These are phyloP conservation scores for Polyploca ridens DNA, from an alignment of 2,888 invertebrate species.

Conservation along the genomic window DNA sequence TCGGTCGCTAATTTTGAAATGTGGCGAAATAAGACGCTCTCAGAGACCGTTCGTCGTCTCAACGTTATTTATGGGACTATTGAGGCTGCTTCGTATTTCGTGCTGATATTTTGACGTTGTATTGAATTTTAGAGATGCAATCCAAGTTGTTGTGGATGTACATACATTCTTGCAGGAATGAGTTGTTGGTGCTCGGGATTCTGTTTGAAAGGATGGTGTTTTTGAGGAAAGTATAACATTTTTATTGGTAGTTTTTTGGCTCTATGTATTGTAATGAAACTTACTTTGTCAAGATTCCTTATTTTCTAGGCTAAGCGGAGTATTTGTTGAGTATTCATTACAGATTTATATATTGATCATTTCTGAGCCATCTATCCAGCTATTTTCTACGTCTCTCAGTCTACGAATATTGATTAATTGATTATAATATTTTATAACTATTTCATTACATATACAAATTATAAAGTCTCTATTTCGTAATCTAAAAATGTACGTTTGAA, in stretches of 20 bases:
- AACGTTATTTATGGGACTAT: slow-evolving; percentile 13
- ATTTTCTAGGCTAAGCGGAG: too few relatives aligned
- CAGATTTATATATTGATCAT: too few relatives aligned
- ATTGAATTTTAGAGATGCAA: slow-evolving; percentile 34
- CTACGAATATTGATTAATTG: too few relatives aligned
- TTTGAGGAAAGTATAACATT: not conserved
- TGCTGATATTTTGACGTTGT: slow-evolving; percentile 41
- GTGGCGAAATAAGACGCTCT: slow-evolving; percentile 56
- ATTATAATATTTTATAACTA: too few relatives aligned
- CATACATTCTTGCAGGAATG: not conserved
- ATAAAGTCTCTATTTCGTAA: not conserved
- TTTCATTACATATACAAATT: not conserved
- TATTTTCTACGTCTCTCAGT: too few relatives aligned
- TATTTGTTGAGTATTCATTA: too few relatives aligned
- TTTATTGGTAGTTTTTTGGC: too few relatives aligned
- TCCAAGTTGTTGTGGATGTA: not conserved
- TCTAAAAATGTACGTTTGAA: not conserved
- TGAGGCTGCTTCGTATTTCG: slow-evolving; percentile 27
- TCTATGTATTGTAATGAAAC: too few relatives aligned
- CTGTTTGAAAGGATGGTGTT: not conserved
- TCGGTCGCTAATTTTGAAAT: slow-evolving; percentile 62
- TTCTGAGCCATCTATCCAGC: too few relatives aligned
- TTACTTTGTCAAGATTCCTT: too few relatives aligned
- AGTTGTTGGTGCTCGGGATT: not conserved
- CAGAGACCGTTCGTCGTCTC: slow-evolving; percentile 15